Conservation (phyloP, 1,140 invertebrate species). For the Thaumetopoea pityocampa region DNA sequence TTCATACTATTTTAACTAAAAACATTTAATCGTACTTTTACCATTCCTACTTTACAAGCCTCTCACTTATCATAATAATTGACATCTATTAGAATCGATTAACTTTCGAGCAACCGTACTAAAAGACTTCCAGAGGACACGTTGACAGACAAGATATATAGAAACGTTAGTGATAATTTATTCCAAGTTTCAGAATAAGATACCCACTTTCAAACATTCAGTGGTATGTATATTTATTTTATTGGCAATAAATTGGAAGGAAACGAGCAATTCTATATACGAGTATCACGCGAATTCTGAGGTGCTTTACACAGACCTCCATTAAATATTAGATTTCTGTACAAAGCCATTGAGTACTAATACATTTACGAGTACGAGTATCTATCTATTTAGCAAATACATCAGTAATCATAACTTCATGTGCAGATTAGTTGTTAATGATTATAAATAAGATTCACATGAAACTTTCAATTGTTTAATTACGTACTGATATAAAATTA, state of each 20-base stretch:
- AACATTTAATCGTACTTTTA: neutral
- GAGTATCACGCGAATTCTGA: slow-evolving; percentile 26
- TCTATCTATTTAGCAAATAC: too few relatives aligned
- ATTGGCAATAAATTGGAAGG: slow-evolving; percentile 40
- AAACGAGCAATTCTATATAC: slow-evolving; percentile 33
- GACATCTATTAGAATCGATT: slow-evolving; percentile 6
- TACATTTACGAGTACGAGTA: neutral
- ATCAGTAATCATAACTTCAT: too few relatives aligned
- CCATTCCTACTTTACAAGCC: neutral
- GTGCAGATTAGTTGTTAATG: too few relatives aligned
- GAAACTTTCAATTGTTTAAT: too few relatives aligned
- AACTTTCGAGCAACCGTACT: slow-evolving; percentile 9
- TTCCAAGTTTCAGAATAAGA: slow-evolving; percentile 11
- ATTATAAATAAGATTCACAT: too few relatives aligned
- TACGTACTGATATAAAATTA: too few relatives aligned
- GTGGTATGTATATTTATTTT: slow-evolving; percentile 33
- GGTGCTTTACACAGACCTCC: slow-evolving; percentile 13
- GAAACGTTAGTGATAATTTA: slow-evolving; percentile 11
- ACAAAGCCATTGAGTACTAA: neutral
- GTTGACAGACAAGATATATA: slow-evolving; percentile 9
- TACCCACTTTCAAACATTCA: slow-evolving; percentile 34
- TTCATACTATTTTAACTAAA: neutral
- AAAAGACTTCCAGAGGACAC: slow-evolving; percentile 5
- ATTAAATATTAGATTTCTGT: slow-evolving; percentile 16
- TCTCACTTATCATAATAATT: slow-evolving; percentile 9